Base-by-base conservation (phyloP, 2,113 vertebrate genomes). In the Acrocephalus kingi region DNA sequence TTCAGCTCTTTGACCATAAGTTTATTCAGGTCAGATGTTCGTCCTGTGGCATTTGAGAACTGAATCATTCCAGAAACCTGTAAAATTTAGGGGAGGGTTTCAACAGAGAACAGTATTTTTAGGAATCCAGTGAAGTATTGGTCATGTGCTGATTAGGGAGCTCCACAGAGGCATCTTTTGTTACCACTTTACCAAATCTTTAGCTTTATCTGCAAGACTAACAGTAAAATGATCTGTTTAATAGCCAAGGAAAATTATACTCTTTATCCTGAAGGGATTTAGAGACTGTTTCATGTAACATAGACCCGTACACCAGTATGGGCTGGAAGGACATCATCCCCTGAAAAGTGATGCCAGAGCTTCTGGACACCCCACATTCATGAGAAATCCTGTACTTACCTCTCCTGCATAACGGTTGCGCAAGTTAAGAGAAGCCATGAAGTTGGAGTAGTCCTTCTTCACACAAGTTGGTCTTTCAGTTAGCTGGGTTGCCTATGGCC, bases 401-500 rank as follows among this genome's bases (percentile, higher is more conserved):
- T 99, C 99, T 97, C 99, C 99, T 6, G 99, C 99, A 3, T 99
- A 99, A 83, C 99, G 99, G 95, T 99, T 99, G 27, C 99, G 98
- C 82, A 99, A 89, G 93, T 99, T 99, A n/a, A 99, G 98, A 18
- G 99, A 99, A 3, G 99, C 98, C 99, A 99, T 99, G 97, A 99
- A 99, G 97, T 99, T 99, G 96, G 99, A 99, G 94, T 99, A 99
- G 93, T 99, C 99, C 94, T 99, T 99, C 97, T 99, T 99, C 92
- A 99, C 99, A 74, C 99, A 99, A 28, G 98, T 97, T 9, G 99
- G 99, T 84, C 99, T 98, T 95, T 99, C 99, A 0, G 98, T 99
- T 69, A 99, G 98, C 96, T 99, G 99, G 24, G 98, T 99, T 67
- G 97, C 97, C 99, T 99, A 33, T 45, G 84, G 91, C 59, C 46